These are phyloP conservation scores for Melanostoma scalare DNA, from an alignment of 2,888 invertebrate species.

Conservation along the genomic window DNA sequence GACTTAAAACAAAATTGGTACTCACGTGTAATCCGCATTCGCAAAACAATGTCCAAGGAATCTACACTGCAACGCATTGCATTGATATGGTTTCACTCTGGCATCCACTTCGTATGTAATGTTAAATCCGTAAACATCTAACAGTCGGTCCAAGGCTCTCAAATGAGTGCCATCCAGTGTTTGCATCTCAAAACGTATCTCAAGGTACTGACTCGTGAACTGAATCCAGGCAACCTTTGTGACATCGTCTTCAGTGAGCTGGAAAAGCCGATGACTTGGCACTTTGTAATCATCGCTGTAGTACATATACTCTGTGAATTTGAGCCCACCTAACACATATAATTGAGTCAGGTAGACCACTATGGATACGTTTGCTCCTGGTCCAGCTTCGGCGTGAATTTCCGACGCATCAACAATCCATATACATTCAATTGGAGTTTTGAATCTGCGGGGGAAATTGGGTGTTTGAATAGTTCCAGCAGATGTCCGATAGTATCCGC, in stretches of 20 bases:
- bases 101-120: constrained; percentile 92
- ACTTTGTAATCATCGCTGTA: constrained; percentile 88
- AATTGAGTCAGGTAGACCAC: constrained; percentile 94
- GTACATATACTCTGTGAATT: constrained; percentile 89
- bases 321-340: constrained; percentile 90
- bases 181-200: constrained; percentile 89
- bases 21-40: constrained; percentile 88
- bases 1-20: constrained; percentile 75
- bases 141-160: constrained; percentile 89
- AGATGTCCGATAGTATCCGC: constrained; percentile 86
- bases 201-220: constrained; percentile 88
- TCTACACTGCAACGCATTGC: constrained; percentile 91
- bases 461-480: constrained; percentile 91
- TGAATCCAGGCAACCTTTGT: constrained; percentile 86
- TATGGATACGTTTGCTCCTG: constrained; percentile 86
- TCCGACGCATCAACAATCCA: constrained; percentile 94
- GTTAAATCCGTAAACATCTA: constrained; percentile 95
- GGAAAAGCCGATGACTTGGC: constrained; percentile 86
- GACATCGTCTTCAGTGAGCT: constrained; percentile 89
- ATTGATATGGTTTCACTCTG: constrained; percentile 85
- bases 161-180: constrained; percentile 91
- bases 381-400: constrained; percentile 80
- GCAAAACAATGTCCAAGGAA: constrained; percentile 93
- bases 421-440: constrained; percentile 91
- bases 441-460: constrained; percentile 91